A percentile compares a stretch with the other conserved stretches of the same genome.
phyloP scores from a whole-genome alignment of 2,888 invertebrate genomes.

The Eupithecia pulchellata region DNA sequence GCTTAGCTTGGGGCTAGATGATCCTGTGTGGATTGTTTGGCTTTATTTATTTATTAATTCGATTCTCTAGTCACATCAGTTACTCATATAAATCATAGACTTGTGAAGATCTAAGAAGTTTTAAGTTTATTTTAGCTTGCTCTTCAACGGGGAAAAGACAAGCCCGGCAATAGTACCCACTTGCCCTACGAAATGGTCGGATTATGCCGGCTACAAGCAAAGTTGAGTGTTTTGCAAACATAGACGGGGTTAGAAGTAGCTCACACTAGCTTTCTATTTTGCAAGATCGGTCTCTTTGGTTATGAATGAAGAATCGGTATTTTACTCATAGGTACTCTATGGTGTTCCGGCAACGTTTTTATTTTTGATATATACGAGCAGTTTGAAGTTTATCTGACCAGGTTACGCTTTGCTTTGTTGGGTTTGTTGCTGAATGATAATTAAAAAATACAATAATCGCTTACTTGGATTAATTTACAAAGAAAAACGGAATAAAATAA shows the following conservation, averaged over 20 bases:
- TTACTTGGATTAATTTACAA: too few relatives aligned
- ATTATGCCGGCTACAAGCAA: conserved; percentile 60
- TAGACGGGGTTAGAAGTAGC: conserved; percentile 48
- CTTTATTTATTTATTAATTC: too few relatives aligned
- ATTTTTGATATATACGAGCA: background rate
- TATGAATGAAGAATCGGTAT: conserved; percentile 4
- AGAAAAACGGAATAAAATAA: too few relatives aligned
- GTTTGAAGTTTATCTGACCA: background rate
- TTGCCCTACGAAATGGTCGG: conserved; percentile 37
- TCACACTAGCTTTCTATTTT: conserved; percentile 33
- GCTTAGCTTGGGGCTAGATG: too few relatives aligned
- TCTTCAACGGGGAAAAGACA: background rate
- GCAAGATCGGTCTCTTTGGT: conserved; percentile 20
- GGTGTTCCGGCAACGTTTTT: background rate
- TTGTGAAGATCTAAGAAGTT: background rate
- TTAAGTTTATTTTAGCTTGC: background rate
- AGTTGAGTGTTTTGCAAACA: conserved; percentile 69
- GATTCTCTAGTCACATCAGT: background rate
- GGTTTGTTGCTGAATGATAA: too few relatives aligned
- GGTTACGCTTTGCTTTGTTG: too few relatives aligned
- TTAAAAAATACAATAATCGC: too few relatives aligned
- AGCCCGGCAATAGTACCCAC: conserved; percentile 18
- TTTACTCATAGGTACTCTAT: background rate
- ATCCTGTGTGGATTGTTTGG: too few relatives aligned
- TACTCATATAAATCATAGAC: background rate